phyloP scores from a whole-genome alignment of 2,113 vertebrate species.

The Helogale parvula region DNA sequence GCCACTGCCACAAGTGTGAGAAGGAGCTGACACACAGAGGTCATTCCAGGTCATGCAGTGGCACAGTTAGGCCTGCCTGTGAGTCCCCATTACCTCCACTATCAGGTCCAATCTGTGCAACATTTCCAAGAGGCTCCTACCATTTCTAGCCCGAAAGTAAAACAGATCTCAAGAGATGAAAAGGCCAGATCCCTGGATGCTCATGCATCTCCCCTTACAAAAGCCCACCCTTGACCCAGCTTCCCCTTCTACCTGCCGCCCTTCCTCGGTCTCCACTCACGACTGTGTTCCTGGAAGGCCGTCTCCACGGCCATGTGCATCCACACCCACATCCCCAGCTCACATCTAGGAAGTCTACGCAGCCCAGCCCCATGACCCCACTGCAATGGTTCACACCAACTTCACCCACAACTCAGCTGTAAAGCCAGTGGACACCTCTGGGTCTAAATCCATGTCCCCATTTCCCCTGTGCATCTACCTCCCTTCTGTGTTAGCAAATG shows the following conservation, averaged over 20 bases:
- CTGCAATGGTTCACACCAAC: neutral
- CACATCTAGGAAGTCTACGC: neutral
- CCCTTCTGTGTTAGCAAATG: neutral
- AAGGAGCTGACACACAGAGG: neutral
- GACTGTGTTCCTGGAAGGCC: neutral
- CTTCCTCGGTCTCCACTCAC: neutral
- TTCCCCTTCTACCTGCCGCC: neutral
- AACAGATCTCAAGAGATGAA: neutral
- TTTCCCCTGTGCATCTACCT: neutral
- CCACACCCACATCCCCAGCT: neutral
- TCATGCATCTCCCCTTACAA: neutral
- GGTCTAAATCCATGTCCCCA: neutral
- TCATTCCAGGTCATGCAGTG: neutral
- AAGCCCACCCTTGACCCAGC: neutral
- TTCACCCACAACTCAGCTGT: too few relatives aligned
- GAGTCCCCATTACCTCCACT: neutral
- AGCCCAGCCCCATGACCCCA: neutral
- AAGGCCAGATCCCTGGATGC: neutral
- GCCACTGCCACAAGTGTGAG: neutral
- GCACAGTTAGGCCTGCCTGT: neutral
- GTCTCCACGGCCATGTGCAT: neutral
- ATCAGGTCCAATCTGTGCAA: neutral
- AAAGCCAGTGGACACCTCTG: neutral
- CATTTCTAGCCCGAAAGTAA: constrained; percentile 1
- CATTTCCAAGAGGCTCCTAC: neutral